A percentile compares a stretch with the other conserved stretches of the same genome.
Conservation (phyloP, 2,113 vertebrate genomes). For the Cairina moschata region DNA sequence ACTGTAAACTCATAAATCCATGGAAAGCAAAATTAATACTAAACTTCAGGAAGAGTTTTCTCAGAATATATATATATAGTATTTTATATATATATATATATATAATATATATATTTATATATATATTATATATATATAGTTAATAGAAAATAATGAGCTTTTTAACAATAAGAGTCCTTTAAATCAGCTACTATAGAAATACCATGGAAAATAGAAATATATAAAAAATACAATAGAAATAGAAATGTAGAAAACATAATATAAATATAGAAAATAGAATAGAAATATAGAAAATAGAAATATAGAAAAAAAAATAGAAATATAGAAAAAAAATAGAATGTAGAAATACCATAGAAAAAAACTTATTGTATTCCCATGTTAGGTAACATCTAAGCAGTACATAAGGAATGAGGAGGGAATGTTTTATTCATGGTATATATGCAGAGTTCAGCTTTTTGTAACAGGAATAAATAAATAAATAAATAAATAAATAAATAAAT, state of each 20-base stretch:
- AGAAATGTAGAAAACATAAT: too few relatives aligned
- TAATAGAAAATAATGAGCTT: not conserved
- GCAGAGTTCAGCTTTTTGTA: not conserved
- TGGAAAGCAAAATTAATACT: not conserved
- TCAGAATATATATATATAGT: not conserved
- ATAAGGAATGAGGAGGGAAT: not conserved
- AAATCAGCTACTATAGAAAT: not conserved
- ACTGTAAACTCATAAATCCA: not conserved
- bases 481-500: not conserved
- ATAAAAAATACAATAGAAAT: too few relatives aligned
- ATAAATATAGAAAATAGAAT: too few relatives aligned
- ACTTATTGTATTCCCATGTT: not conserved
- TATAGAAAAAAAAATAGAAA: too few relatives aligned
- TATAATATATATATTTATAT: too few relatives aligned
- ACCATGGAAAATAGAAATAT: not conserved
- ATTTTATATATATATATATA: not conserved
- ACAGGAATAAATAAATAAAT: not conserved
- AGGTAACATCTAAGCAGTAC: not conserved
- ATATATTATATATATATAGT: not conserved
- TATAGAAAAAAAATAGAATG: too few relatives aligned
- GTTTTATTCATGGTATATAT: slow-evolving; percentile 10
- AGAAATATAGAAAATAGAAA: too few relatives aligned
- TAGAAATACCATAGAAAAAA: not conserved
- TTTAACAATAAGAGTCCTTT: not conserved
- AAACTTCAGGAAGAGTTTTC: not conserved